Base-by-base conservation (phyloP, 2,888 invertebrate species). In the Xylota segnis region DNA sequence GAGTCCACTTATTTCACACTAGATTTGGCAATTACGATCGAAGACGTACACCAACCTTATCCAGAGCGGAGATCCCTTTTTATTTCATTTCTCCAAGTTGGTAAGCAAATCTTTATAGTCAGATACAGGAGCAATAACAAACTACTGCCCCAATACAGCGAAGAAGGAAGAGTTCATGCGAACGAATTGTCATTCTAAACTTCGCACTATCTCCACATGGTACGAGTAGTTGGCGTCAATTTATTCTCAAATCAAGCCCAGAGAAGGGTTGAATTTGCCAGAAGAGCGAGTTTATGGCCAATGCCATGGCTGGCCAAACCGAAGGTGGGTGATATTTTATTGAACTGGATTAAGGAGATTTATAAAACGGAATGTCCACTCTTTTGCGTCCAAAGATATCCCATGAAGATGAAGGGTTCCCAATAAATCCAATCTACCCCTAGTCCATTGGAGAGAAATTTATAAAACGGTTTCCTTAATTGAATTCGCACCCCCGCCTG, bases 1-100 rank as follows among this genome's bases (percentile, higher is more conserved):
- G 56, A 75, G 71, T 84, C 84, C 84, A 81, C 75, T 84, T 76
- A 84, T 84, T 84, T 84, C 84, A 84, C 81, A 84, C 70, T 76
- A 84, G 75, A 84, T 84, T 84, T 76, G 81, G 37, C 84, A 84
- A 84, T 84, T 84, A 75, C 79, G 75, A 84, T 84, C 75, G 47
- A 43, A 65, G 63, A 54, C 43, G 45, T n/a, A 5, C 43, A 34
- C 43, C 18, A 52, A 63, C 74, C 68, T 77, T 77, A 68, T 52
- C 70, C 68, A 6, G 40, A 23, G 29, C 27, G 32, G 43, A 52
- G 29, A 50, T 68, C 52, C 16, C 9, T 59, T 70, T 74, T 63
- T 58, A 61, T 68, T 74, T 68, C 34, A 40, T 12, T 75, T 7
- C 23, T 50, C 10, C 18, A 29, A 40, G 59, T 70, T 61, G 34